Conservation (phyloP, 2,888 invertebrate genomes). For the Archips xylosteana region DNA sequence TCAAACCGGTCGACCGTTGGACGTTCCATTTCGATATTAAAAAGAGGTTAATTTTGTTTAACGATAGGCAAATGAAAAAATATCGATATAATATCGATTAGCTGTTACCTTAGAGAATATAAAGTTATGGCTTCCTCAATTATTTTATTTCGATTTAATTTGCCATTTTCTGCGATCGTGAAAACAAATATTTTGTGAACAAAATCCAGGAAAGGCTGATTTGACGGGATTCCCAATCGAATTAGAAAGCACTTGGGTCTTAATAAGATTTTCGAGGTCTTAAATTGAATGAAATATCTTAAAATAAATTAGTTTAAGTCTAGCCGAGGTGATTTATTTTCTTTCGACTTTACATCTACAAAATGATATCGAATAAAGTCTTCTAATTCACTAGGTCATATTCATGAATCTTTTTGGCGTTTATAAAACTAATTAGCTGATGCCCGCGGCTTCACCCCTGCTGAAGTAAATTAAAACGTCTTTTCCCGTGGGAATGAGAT, state of each 20-base stretch:
- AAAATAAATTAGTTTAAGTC: not conserved
- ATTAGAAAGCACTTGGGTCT: conserved; percentile 30
- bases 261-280: not conserved
- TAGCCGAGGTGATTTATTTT: not conserved
- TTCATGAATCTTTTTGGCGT: not conserved
- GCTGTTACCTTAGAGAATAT: no score
- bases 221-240: conserved; percentile 30
- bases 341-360: not conserved
- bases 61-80: not conserved
- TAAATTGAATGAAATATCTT: not conserved
- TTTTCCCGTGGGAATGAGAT: no score
- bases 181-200: conserved; percentile 29
- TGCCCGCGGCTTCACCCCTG: no score
- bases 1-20: not conserved
- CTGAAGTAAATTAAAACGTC: no score
- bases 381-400: not conserved
- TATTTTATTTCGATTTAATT: not conserved
- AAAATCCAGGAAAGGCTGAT: conserved; percentile 13
- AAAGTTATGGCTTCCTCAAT: not conserved
- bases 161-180: conserved; percentile 17
- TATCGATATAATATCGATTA: no score
- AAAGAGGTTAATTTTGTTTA: conserved; percentile 5
- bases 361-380: not conserved
- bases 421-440: not conserved
- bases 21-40: conserved; percentile 3